A percentile compares a stretch with the other conserved stretches of the same genome.
These are phyloP conservation scores for Paedocypris sp. DNA, from an alignment of 2,113 vertebrate species.

Conservation along the genomic window DNA sequence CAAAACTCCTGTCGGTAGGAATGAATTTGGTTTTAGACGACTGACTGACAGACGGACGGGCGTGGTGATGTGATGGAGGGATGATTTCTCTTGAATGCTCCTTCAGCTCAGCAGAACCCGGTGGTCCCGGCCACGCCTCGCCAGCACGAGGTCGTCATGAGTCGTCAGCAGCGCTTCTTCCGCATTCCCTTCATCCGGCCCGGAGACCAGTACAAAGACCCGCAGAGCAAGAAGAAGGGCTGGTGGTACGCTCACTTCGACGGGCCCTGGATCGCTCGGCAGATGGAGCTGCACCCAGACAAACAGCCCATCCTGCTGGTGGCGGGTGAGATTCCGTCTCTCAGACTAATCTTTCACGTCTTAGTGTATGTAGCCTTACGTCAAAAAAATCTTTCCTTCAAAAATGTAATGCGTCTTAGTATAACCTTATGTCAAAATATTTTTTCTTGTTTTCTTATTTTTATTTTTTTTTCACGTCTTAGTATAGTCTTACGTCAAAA, in stretches of 20 bases:
- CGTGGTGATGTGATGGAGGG: too few relatives aligned
- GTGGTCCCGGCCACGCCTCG: conserved; percentile 64
- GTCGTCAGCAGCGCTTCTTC: conserved; percentile 88
- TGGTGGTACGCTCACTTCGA: conserved; percentile 99
- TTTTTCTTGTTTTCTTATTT: too few relatives aligned
- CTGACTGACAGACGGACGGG: too few relatives aligned
- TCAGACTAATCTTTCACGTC: neutral
- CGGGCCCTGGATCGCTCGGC: conserved; percentile 89
- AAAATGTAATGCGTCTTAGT: too few relatives aligned
- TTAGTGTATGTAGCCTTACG: too few relatives aligned
- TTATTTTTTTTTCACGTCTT: too few relatives aligned
- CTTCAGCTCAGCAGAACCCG: conserved; percentile 75
- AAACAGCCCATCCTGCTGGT: conserved; percentile 92
- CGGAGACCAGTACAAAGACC: conserved; percentile 86
- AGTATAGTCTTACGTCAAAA: too few relatives aligned
- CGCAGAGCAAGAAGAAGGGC: conserved; percentile 87
- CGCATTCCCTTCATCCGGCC: conserved; percentile 95
- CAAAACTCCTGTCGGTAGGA: too few relatives aligned
- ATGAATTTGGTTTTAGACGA: too few relatives aligned
- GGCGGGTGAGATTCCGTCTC: conserved; percentile 65
- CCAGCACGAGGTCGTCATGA: conserved; percentile 74
- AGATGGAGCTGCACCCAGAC: conserved; percentile 96
- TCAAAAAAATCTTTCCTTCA: too few relatives aligned
- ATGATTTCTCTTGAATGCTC: neutral
- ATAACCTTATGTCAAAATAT: too few relatives aligned